Evolutionary conservation across 2,888 invertebrate genomes (phyloP), one percentile per base, ranked within the genome.

Genomic region (Dicranocentrus wangi): DNA sequence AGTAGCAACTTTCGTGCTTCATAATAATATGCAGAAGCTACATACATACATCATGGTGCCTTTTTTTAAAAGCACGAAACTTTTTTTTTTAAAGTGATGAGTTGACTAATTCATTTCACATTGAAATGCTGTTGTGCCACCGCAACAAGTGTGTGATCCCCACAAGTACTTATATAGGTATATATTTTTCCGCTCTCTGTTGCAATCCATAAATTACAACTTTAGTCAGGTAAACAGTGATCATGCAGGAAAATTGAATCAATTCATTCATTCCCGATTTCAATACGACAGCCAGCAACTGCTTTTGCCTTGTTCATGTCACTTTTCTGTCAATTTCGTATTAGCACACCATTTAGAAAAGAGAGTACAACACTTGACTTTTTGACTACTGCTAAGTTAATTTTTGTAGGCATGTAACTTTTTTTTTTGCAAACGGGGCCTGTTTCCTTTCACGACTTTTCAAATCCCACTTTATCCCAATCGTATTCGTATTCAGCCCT

Each of bases 231-330:
- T 47, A 17, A 47, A 47, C 47, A 47, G 15, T 47, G 47, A 47
- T 5, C 47, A 47, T 47, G 47, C 47, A 47, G 17, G 15, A 17
- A 47, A 13, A 5, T 47, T 17, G 15, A 47, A 47, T 47, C 47
- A 47, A 47, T 47, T 47, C 39, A 7, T 13, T 17, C 5, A 13
- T 47, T 13, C 47, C 47, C 17, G 3, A 13, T 47, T 47, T 47
- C 17, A 13, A 47, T 47, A 25, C 10, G 27, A 27, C 25, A 58
- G 27, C 15, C 15, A 27, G 25, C 23, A 58, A 58, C 27, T 23
- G 58, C 63, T 63, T 63, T n/a, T 39, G n/a, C 8, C 39, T 39
- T 39, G 39, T 63, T 63, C 63, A 23, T 63, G 63, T 39, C 63
- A 63, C 63, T 63, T 39, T n/a, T 17, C 63, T 32, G 32, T 63